These are phyloP conservation scores for Oscheius sp. DNA, from an alignment of 2,888 invertebrate species.

Conservation along the genomic window DNA sequence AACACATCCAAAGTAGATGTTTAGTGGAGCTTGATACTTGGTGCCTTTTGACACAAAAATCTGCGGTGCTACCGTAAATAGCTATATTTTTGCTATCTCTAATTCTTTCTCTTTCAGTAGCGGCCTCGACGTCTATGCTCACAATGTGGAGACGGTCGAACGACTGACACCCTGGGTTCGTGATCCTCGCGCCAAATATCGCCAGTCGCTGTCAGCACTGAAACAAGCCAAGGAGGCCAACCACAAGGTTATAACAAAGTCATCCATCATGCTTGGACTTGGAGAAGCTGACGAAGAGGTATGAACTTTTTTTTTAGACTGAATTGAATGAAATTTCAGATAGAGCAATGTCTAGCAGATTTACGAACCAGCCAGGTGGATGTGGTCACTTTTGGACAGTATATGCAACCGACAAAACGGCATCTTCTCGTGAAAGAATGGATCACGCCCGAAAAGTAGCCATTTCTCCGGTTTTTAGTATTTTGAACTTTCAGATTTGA, in stretches of 20 bases:
- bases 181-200: slow-evolving; percentile 89
- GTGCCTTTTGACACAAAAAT: too few relatives aligned
- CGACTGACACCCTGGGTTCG: slow-evolving; percentile 79
- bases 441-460: slow-evolving; percentile 90
- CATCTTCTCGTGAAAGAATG: slow-evolving; percentile 89
- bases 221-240: slow-evolving; percentile 80
- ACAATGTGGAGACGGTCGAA: slow-evolving; percentile 79
- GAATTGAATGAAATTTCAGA: slow-evolving; percentile 19
- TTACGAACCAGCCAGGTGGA: slow-evolving; percentile 82
- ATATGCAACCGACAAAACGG: slow-evolving; percentile 98
- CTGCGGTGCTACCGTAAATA: too few relatives aligned
- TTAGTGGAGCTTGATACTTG: too few relatives aligned
- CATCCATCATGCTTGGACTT: slow-evolving; percentile 96
- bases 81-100: background rate
- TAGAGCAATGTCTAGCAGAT: slow-evolving; percentile 61
- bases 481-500: slow-evolving; percentile 56
- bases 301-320: background rate
- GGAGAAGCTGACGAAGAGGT: slow-evolving; percentile 89
- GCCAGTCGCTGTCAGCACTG: slow-evolving; percentile 82
- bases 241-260: slow-evolving; percentile 90
- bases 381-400: slow-evolving; percentile 95
- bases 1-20: too few relatives aligned
- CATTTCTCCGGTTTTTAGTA: background rate
- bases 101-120: slow-evolving; percentile 24
- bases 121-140: slow-evolving; percentile 39